Percentiles rank a stretch among this genome's conserved stretches.
phyloP scores from a whole-genome alignment of 2,113 vertebrate species.

The Triplophysa dalaica region DNA sequence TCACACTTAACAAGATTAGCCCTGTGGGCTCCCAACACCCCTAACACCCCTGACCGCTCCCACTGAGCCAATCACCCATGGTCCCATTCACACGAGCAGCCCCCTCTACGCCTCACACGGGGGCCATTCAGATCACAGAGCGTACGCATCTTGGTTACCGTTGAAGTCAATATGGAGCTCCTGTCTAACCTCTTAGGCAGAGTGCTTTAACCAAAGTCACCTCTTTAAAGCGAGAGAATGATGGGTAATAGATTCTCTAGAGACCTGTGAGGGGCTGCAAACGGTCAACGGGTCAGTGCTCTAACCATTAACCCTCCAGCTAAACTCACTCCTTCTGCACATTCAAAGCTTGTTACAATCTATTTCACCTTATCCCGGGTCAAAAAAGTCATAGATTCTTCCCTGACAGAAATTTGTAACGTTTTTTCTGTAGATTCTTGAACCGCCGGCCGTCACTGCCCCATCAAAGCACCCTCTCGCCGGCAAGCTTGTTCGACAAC shows the following conservation, averaged over 20 bases:
- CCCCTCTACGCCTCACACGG: conserved; percentile 33
- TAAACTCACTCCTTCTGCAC: conserved; percentile 37
- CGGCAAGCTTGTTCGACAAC: conserved; percentile 11
- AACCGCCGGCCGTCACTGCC: conserved; percentile 16
- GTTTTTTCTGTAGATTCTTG: not conserved
- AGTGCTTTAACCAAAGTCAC: conserved; percentile 72
- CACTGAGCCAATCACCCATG: conserved; percentile 73
- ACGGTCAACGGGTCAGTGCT: conserved; percentile 64
- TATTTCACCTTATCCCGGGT: conserved; percentile 47
- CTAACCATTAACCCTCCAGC: conserved; percentile 67
- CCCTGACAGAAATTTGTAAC: not conserved
- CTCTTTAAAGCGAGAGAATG: conserved; percentile 65
- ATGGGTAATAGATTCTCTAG: conserved; percentile 46
- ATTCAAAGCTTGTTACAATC: conserved; percentile 63
- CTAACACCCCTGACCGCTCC: conserved; percentile 76
- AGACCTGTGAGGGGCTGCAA: conserved; percentile 65
- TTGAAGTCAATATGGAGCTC: conserved; percentile 72
- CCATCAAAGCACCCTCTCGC: conserved; percentile 14
- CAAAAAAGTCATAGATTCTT: conserved; percentile 10
- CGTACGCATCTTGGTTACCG: conserved; percentile 73
- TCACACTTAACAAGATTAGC: conserved; percentile 82
- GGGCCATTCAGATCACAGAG: conserved; percentile 58
- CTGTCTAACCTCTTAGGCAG: conserved; percentile 75
- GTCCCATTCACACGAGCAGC: conserved; percentile 44
- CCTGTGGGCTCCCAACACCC: conserved; percentile 68